Percentiles rank a stretch among this genome's conserved stretches.
Evolutionary conservation across 2,888 invertebrate species (phyloP).

Genomic region (Catonia carolina): DNA sequence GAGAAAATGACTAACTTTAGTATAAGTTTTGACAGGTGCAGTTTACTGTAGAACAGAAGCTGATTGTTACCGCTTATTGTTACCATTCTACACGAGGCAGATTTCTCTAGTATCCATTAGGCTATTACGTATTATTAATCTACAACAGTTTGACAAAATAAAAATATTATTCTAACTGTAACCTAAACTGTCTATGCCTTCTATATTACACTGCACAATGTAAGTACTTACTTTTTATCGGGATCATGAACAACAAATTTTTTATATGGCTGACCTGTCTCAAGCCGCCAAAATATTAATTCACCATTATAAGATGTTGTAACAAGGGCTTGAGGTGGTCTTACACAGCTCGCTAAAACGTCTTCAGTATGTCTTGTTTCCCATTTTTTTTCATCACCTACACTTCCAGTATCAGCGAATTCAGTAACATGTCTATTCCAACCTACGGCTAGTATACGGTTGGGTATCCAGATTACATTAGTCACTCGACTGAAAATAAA

Average conservation of each 20-base stretch:
- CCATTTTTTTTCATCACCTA: slow-evolving; percentile 57
- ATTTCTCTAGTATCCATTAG: too few species aligned
- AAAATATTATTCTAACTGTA: too few species aligned
- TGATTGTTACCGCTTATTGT: too few species aligned
- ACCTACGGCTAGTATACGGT: slow-evolving; percentile 65
- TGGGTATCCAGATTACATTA: slow-evolving; percentile 47
- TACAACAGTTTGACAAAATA: too few species aligned
- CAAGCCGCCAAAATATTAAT: slow-evolving; percentile 72
- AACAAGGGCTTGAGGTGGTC: slow-evolving; percentile 60
- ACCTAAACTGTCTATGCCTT: too few species aligned
- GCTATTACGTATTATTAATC: too few species aligned
- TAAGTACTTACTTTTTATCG: slow-evolving; percentile 46
- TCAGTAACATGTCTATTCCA: slow-evolving; percentile 71
- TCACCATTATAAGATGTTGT: slow-evolving; percentile 74
- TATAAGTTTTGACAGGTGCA: too few species aligned
- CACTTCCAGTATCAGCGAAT: slow-evolving; percentile 50
- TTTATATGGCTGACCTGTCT: slow-evolving; percentile 68
- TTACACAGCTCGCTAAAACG: slow-evolving; percentile 61
- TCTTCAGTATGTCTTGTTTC: slow-evolving; percentile 64
- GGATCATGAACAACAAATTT: slow-evolving; percentile 50
- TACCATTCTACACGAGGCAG: too few species aligned
- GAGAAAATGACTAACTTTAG: too few species aligned
- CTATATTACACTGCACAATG: too few species aligned
- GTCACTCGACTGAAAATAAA: slow-evolving; percentile 45
- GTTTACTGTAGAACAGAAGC: too few species aligned